Conservation (phyloP, 1,140 invertebrate genomes). For the Aphaenogaster floridana region DNA sequence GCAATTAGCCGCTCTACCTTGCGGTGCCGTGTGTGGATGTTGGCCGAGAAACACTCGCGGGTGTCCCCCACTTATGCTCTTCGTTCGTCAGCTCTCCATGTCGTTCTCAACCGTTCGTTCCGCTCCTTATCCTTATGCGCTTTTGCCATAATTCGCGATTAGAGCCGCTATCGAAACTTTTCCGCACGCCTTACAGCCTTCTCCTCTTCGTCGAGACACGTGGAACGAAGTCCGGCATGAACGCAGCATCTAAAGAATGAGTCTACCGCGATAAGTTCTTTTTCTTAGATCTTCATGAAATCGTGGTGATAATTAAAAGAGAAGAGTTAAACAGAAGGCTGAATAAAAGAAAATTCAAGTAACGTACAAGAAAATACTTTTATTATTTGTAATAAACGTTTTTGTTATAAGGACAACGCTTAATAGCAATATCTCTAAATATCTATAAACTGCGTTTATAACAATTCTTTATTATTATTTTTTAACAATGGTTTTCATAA, state of each 20-base stretch:
- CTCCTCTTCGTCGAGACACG: background rate
- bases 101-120: constrained; percentile 40
- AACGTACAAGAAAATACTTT: background rate
- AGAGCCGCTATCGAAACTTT: constrained; percentile 18
- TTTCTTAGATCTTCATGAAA: background rate
- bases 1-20: constrained; percentile 81
- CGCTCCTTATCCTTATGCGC: constrained; percentile 19
- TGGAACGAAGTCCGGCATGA: background rate
- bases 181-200: constrained; percentile 8
- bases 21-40: constrained; percentile 66
- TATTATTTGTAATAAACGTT: background rate
- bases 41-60: constrained; percentile 49
- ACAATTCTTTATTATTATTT: background rate
- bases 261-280: background rate
- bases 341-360: background rate
- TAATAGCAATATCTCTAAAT: background rate
- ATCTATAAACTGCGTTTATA: background rate
- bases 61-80: constrained; percentile 61
- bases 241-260: background rate
- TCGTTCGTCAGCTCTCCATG: constrained; percentile 50
- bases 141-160: constrained; percentile 46
- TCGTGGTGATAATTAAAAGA: too few species aligned
- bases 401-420: background rate
- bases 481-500: background rate
- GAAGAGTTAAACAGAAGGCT: background rate